Conservation (phyloP, 2,888 invertebrate genomes). For the Diaprepes abbreviatus region DNA sequence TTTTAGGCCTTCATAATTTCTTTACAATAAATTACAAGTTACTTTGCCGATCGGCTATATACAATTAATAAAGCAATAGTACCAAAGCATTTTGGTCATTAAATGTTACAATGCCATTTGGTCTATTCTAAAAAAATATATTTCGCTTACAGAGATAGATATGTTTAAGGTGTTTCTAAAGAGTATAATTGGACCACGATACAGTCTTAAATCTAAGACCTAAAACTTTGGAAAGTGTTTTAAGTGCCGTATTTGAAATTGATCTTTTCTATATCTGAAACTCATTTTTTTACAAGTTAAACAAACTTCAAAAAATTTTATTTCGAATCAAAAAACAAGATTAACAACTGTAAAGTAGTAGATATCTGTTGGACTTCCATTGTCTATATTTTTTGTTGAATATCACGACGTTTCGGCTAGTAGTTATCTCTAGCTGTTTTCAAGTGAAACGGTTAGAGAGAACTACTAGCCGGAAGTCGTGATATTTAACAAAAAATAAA, state of each 20-base stretch:
- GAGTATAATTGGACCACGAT: conserved; percentile 65
- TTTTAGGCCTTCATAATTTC: not conserved
- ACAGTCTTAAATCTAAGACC: conserved; percentile 63
- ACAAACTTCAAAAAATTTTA: no score
- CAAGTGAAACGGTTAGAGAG: no score
- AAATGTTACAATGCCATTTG: conserved; percentile 55
- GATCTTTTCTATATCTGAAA: no score
- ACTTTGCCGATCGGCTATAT: conserved; percentile 16
- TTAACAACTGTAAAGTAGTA: no score
- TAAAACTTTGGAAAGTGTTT: not conserved
- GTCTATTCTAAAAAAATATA: conserved; percentile 65
- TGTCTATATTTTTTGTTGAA: no score
- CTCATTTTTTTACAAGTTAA: no score
- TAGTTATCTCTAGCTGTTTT: no score
- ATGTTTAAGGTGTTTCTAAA: conserved; percentile 61
- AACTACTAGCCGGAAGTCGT: no score
- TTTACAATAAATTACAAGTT: conserved; percentile 19
- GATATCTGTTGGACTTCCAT: no score
- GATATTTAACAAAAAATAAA: no score
- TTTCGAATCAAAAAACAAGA: no score
- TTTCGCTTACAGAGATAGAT: conserved; percentile 62
- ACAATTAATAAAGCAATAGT: conserved; percentile 66
- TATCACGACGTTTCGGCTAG: no score
- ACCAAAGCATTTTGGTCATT: conserved; percentile 66
- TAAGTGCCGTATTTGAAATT: not conserved